phyloP scores from a whole-genome alignment of 2,113 vertebrate genomes.

The Dicaeum eximium region DNA sequence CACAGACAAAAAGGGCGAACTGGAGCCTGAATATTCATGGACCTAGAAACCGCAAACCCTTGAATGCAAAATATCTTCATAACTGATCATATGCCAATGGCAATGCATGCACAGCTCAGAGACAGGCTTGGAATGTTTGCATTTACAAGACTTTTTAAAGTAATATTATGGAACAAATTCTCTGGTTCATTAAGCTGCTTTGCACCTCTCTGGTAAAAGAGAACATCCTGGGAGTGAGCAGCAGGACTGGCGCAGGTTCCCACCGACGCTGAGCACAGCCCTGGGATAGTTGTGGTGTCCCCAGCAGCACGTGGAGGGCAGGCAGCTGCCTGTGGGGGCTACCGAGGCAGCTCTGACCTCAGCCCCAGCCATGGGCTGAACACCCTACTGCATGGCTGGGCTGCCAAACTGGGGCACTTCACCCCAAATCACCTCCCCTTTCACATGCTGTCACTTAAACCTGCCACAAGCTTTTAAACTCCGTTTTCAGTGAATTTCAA shows the following conservation, averaged over 20 bases:
- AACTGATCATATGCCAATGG: neutral
- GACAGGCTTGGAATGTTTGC: neutral
- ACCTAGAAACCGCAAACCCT: neutral
- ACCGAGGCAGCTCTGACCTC: neutral
- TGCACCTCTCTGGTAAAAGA: neutral
- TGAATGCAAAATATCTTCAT: conserved; percentile 48
- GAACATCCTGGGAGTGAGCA: neutral
- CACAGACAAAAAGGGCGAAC: neutral
- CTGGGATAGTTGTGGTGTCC: neutral
- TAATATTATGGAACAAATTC: neutral
- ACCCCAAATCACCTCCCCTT: neutral
- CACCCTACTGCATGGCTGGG: fast-evolving
- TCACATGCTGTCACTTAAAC: neutral
- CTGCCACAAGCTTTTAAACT: neutral
- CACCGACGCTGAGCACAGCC: fast-evolving
- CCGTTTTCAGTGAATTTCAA: neutral
- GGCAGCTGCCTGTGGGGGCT: neutral
- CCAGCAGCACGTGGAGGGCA: fast-evolving
- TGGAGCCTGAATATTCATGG: conserved; percentile 43
- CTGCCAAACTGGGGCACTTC: neutral
- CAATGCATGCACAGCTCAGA: neutral
- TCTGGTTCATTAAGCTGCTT: neutral
- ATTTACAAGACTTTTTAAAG: neutral
- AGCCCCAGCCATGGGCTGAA: fast-evolving
- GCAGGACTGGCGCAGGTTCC: fast-evolving